Percentiles rank a stretch among this genome's conserved stretches.
Evolutionary conservation across 2,888 invertebrate species (phyloP).

Genomic region (Calliopum simillimum): DNA sequence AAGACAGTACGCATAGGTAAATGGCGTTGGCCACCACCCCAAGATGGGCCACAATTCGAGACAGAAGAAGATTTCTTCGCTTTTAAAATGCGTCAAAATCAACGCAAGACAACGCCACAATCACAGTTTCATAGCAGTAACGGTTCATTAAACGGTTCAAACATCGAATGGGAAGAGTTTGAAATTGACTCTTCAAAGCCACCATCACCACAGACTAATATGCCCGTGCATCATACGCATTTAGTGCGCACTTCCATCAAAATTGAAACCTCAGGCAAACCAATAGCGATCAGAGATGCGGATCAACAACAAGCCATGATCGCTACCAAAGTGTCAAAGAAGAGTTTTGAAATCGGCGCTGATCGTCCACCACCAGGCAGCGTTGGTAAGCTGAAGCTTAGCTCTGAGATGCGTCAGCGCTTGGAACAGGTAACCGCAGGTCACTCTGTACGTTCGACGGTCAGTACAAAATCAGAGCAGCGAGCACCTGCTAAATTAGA

Average conservation of each 20-base stretch:
- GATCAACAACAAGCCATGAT: constrained; percentile 41
- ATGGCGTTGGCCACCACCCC: constrained; percentile 95
- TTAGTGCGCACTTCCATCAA: constrained; percentile 58
- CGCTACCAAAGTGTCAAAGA: constrained; percentile 58
- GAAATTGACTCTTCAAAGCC: constrained; percentile 74
- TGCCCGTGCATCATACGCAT: constrained; percentile 50
- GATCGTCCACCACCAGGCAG: constrained; percentile 86
- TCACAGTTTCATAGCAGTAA: constrained; percentile 65
- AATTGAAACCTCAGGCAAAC: constrained; percentile 53
- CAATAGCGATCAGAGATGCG: constrained; percentile 18
- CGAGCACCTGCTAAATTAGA: constrained; percentile 84
- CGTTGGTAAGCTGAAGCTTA: constrained; percentile 89
- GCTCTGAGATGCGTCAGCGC: constrained; percentile 91
- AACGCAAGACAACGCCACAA: constrained; percentile 83
- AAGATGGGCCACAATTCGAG: constrained; percentile 77
- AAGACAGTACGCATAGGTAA: constrained; percentile 96
- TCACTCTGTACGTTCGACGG: constrained; percentile 84
- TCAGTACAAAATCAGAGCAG: constrained; percentile 78
- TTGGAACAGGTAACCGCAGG: constrained; percentile 90
- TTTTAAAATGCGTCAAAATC: constrained; percentile 87
- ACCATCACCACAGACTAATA: constrained; percentile 54
- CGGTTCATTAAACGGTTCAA: constrained; percentile 65
- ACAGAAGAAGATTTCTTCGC: constrained; percentile 87
- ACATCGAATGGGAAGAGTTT: constrained; percentile 88
- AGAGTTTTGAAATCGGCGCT: constrained; percentile 85